Conservation (phyloP, 2,888 invertebrate species). For the Lymantria dispar region DNA sequence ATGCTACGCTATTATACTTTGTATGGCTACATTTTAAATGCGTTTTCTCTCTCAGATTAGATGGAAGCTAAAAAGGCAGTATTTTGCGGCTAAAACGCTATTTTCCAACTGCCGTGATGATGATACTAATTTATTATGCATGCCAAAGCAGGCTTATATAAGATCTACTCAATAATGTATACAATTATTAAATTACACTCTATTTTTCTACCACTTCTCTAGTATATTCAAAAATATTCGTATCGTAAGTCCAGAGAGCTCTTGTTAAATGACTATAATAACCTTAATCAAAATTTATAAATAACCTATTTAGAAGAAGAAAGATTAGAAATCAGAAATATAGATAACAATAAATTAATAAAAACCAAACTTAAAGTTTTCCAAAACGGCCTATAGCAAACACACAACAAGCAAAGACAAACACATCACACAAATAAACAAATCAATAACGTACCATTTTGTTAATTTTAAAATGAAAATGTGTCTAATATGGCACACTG, state of each 20-base stretch:
- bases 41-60: conserved; percentile 23
- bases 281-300: conserved; percentile 31
- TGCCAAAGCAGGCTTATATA: conserved; percentile 58
- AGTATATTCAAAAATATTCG: conserved; percentile 19
- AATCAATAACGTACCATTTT: conserved; percentile 63
- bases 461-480: conserved; percentile 51
- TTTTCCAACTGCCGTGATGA: conserved; percentile 49
- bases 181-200: conserved; percentile 10
- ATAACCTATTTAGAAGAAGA: conserved; percentile 60
- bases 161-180: conserved; percentile 23
- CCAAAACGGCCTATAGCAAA: conserved; percentile 83
- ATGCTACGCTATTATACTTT: conserved; percentile 33
- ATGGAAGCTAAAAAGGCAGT: conserved; percentile 56
- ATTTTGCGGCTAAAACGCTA: conserved; percentile 50
- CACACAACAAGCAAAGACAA: conserved; percentile 78
- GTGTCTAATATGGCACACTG: conserved; percentile 65
- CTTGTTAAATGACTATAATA: conserved; percentile 20
- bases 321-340: conserved; percentile 59
- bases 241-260: conserved; percentile 27
- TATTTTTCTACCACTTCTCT: conserved; percentile 22
- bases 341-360: conserved; percentile 47
- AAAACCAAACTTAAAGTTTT: conserved; percentile 58
- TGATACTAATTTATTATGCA: conserved; percentile 44
- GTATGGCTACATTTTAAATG: not conserved
- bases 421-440: conserved; percentile 72